phyloP scores from a whole-genome alignment of 2,113 vertebrate species.

The Callocephalon fimbriatum region DNA sequence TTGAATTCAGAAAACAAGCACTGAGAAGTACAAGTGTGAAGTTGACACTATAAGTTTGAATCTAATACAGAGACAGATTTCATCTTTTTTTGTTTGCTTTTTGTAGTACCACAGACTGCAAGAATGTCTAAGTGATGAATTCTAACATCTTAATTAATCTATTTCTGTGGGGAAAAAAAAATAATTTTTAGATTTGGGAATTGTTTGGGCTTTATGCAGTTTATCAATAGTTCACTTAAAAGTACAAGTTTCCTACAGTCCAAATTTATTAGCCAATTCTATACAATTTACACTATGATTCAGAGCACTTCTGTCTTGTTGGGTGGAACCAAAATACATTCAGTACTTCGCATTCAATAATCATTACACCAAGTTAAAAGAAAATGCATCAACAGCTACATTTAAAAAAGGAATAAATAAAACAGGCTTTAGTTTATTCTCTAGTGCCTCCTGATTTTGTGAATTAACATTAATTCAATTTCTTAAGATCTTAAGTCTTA shows the following conservation, averaged over 20 bases:
- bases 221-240: background rate
- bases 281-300: background rate
- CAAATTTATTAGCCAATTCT: background rate
- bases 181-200: background rate
- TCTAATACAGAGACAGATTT: background rate
- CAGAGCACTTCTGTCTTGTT: background rate
- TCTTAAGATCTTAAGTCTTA: background rate
- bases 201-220: background rate
- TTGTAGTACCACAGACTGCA: background rate
- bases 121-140: background rate
- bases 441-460: background rate
- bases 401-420: background rate
- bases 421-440: background rate
- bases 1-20: background rate
- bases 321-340: background rate
- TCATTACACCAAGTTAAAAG: background rate
- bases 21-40: background rate
- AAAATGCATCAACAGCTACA: background rate
- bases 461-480: background rate
- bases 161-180: background rate
- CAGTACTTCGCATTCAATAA: background rate
- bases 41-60: background rate
- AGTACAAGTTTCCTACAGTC: background rate
- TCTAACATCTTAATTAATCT: background rate
- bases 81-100: background rate